Base-by-base conservation (phyloP, 2,113 vertebrate species). In the Varanus salvator region DNA sequence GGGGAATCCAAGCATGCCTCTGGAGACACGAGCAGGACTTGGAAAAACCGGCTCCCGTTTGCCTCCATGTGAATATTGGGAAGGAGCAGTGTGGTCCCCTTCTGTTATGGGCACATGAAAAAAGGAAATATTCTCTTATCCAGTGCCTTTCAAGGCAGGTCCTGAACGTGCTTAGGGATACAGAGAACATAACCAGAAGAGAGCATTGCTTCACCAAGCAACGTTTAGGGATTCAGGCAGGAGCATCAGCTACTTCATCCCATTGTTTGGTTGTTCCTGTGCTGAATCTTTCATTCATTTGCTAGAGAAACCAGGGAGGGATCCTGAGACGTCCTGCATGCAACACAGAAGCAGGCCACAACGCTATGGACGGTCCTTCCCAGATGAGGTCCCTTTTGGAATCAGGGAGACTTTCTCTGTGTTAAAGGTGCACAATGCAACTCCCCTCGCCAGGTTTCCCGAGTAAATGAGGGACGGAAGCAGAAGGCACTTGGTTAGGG, bases 1-100 rank as follows among this genome's bases (percentile, higher is more conserved):
- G 60, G 80, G 90, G 78, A 64, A 90, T 88, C 0, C 69, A 86
- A 60, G 85, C 69, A 92, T 85, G 89, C 91, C 91, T 80, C 86
- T 0, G 84, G 27, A 52, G 85, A 57, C 5, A 11, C 85, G 86
- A 29, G 27, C 5, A 69, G 88, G 92, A 81, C 76, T 92, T 71
- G 48, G 34, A 75, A 66, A 5, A 75, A 84, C 8, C 80, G n/a
- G 78, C 87, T 69, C 88, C 31, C 75, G 15, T 80, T 87, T 8
- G 27, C 86, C 60, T 68, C 80, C 7, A 60, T 2, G 9, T 34
- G 57, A 21, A 31, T 19, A 38, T 0, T 2, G 8, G 7, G 21
- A 12, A 4, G 25, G 50, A 81, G 19, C 4, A 29, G 9, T 29
- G 8, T 44, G 1, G 88, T 90, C 87, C 72, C 4, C 54, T 29